Conservation (phyloP, 2,797 vertebrate species). For the Macroramphosus scolopax region DNA sequence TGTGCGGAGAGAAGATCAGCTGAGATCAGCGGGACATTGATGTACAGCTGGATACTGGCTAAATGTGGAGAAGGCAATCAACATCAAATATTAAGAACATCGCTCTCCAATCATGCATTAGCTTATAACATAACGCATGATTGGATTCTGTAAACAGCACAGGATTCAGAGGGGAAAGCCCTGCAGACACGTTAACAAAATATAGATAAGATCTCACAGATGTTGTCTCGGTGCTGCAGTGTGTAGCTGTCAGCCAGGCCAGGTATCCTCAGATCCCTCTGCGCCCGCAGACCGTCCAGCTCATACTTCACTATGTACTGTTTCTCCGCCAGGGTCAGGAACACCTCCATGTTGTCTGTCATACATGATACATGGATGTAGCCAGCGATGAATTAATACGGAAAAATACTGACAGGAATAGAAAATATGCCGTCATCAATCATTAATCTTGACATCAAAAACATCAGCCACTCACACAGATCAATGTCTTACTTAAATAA, state of each 20-base stretch:
- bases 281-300: slow-evolving; percentile 74
- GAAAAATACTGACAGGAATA: no score
- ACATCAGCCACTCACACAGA: no score
- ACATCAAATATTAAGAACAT: slow-evolving; percentile 2
- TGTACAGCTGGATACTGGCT: neutral
- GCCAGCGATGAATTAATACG: neutral
- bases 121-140: neutral
- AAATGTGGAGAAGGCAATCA: neutral
- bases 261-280: slow-evolving; percentile 73
- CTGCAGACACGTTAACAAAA: no score
- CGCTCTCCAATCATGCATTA: no score
- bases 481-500: no score
- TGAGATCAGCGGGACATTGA: slow-evolving; percentile 13
- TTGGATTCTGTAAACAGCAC: neutral
- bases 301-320: slow-evolving; percentile 80
- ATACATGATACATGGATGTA: neutral
- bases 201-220: no score
- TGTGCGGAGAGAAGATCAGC: slow-evolving; percentile 16
- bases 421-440: no score
- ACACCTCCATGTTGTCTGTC: slow-evolving; percentile 76
- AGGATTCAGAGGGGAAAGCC: no score
- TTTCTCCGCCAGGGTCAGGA: slow-evolving; percentile 79
- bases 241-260: slow-evolving; percentile 62
- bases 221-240: slow-evolving; percentile 70
- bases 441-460: no score